Base-by-base conservation (phyloP, 2,797 vertebrate genomes). In the Cossypha heuglini region DNA sequence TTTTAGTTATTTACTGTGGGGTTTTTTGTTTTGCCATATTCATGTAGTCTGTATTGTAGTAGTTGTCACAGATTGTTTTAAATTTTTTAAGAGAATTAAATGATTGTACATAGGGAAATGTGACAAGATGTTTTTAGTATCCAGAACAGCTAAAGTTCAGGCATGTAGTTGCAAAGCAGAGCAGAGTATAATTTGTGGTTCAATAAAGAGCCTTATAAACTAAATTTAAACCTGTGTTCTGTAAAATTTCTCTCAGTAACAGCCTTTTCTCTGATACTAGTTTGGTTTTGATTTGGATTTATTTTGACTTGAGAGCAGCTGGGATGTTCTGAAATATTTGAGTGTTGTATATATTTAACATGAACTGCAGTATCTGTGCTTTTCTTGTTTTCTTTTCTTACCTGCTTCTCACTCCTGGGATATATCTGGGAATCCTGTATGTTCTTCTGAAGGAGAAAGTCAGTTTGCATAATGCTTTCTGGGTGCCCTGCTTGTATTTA, bases 351-450 rank as follows among this genome's bases (percentile, higher is more conserved):
- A 21, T 66, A 33, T 63, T 58, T 76, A 64, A 51, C 6, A 35
- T 28, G 16, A 77, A 71, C 45, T 77, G 22, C 73, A 63, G 37
- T 57, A 67, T 77, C 57, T 73, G 13, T 91, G 18, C 8, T 38
- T 77, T 51, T 93, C 26, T 42, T n/a, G 7, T 69, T 80, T 69
- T 49, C 13, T 83, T 92, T 84, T 81, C 49, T 61, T 81, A 57
- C 62, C 33, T 82, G 21, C 15, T 68, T 92, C 46, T 86, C 26
- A 21, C 24, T 74, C 54, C 43, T 26, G 38, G 38, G 51, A 13
- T 71, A 1, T 63, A 43, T 77, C 48, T 35, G 35, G 22, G 26
- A 79, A 61, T 72, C n/a, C 4, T 1, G 0, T 54, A 12, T 3
- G 0, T 64, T 78, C 52, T 88, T 82, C 45, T 81, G n/a, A 42